These are phyloP conservation scores for Ornithorhynchus anatinus DNA, from an alignment of 2,113 vertebrate species.

Conservation along the genomic window DNA sequence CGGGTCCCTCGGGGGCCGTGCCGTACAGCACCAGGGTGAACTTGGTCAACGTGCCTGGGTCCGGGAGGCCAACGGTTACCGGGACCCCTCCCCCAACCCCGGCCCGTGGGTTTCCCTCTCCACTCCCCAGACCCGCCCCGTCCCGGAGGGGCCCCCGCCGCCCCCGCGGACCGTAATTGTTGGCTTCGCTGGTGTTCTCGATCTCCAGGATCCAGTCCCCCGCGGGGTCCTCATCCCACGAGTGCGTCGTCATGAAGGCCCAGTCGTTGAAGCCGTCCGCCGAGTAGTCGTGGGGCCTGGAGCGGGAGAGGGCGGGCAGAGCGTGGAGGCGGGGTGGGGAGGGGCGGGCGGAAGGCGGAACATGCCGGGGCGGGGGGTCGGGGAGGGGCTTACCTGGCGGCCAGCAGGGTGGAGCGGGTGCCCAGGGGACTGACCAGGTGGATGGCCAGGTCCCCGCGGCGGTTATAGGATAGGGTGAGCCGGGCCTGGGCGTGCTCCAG, in stretches of 20 bases:
- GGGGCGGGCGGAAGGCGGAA: not conserved
- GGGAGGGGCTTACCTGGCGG: constrained; percentile 78
- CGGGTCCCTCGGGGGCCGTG: constrained; percentile 76
- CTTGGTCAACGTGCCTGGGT: constrained; percentile 87
- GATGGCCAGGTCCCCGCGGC: constrained; percentile 92
- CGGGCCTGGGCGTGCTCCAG: constrained; percentile 91
- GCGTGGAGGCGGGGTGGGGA: fast-evolving
- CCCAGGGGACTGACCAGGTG: constrained; percentile 91
- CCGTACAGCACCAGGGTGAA: constrained; percentile 91
- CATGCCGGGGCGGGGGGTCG: not conserved
- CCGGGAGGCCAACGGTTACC: not conserved
- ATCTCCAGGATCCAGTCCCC: constrained; percentile 93
- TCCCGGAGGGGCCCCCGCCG: fast-evolving
- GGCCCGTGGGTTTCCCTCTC: not conserved
- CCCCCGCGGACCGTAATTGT: constrained; percentile 82
- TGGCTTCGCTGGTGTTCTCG: constrained; percentile 88
- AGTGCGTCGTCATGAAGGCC: constrained; percentile 98
- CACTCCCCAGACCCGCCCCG: fast-evolving
- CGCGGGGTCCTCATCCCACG: constrained; percentile 90
- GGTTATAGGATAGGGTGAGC: constrained; percentile 94
- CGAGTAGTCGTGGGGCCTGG: constrained; percentile 92
- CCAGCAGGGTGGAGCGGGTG: constrained; percentile 92
- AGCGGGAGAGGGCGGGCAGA: not conserved
- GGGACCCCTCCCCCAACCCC: not conserved
- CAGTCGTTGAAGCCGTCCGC: constrained; percentile 96